phyloP scores from a whole-genome alignment of 2,888 invertebrate species.

The Artemia sinica region DNA sequence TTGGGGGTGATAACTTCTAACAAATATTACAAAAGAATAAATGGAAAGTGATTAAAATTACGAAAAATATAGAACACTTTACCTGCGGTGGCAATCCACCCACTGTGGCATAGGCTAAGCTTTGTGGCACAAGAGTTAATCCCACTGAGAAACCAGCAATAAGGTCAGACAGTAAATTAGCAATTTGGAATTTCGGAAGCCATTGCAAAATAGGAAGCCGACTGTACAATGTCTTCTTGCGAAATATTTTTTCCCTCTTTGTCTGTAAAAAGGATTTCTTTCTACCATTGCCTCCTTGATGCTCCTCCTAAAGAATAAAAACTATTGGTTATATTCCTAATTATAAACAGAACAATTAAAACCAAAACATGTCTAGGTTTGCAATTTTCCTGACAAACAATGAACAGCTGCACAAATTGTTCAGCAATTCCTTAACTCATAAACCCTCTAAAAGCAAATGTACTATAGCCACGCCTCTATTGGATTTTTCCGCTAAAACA shows the following conservation, averaged over 20 bases:
- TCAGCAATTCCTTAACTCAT: too few species aligned
- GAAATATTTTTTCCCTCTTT: conserved; percentile 17
- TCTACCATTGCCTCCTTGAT: too few species aligned
- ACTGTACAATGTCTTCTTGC: conserved; percentile 49
- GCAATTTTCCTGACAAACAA: too few species aligned
- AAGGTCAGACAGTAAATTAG: conserved; percentile 59
- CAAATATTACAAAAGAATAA: conserved; percentile 21
- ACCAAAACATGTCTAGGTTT: too few species aligned
- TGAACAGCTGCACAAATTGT: too few species aligned
- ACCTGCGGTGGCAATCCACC: conserved; percentile 65
- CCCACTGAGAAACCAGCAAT: conserved; percentile 86
- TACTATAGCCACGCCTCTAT: too few species aligned
- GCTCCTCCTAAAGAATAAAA: too few species aligned
- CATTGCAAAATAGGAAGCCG: conserved; percentile 55
- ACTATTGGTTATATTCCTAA: too few species aligned
- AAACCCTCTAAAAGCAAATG: too few species aligned
- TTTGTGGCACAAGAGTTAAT: conserved; percentile 79
- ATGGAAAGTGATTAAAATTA: conserved; percentile 25
- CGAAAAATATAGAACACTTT: conserved; percentile 24
- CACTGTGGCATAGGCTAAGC: conserved; percentile 72
- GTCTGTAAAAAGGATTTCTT: background rate
- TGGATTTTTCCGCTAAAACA: too few species aligned
- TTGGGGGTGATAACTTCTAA: too few species aligned
- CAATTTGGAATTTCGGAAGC: conserved; percentile 54
- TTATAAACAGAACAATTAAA: too few species aligned